Conservation (phyloP, 2,888 invertebrate species). For the Pheosia tremula region DNA sequence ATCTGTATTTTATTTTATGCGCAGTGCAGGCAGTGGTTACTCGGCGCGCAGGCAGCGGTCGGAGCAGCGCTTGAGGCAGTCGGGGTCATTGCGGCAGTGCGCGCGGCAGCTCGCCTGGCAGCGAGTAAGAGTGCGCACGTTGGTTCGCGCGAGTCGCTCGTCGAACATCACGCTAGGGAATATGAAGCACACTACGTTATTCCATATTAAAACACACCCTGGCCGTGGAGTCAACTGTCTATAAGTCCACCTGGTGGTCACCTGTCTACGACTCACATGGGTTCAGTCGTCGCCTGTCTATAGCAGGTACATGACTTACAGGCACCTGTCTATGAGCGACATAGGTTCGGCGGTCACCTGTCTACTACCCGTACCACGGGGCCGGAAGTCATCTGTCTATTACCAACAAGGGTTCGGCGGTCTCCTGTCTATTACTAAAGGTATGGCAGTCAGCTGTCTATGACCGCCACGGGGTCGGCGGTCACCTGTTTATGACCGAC, state of each 20-base stretch:
- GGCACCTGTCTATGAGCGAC: background rate
- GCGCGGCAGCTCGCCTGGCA: conserved; percentile 77
- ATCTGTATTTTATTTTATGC: background rate
- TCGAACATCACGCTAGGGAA: conserved; percentile 73
- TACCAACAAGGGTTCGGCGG: background rate
- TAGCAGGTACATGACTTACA: background rate
- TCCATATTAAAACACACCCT: no score
- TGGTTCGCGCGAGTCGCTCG: conserved; percentile 64
- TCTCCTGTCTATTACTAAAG: background rate
- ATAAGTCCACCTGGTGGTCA: no score
- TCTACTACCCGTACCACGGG: background rate
- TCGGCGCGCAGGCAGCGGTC: conserved; percentile 64
- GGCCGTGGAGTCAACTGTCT: no score
- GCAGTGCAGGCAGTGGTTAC: conserved; percentile 8
- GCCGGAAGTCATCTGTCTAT: background rate
- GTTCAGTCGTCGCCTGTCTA: no score
- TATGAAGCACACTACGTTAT: background rate
- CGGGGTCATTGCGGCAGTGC: conserved; percentile 75
- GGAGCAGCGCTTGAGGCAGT: conserved; percentile 75
- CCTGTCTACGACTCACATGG: no score
- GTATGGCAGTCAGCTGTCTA: background rate
- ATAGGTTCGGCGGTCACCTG: background rate
- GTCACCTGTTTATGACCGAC: background rate
- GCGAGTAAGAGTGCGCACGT: conserved; percentile 73
- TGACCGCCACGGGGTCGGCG: background rate